Conservation (phyloP, 1,140 invertebrate genomes). For the Hydropsyche tenuis region DNA sequence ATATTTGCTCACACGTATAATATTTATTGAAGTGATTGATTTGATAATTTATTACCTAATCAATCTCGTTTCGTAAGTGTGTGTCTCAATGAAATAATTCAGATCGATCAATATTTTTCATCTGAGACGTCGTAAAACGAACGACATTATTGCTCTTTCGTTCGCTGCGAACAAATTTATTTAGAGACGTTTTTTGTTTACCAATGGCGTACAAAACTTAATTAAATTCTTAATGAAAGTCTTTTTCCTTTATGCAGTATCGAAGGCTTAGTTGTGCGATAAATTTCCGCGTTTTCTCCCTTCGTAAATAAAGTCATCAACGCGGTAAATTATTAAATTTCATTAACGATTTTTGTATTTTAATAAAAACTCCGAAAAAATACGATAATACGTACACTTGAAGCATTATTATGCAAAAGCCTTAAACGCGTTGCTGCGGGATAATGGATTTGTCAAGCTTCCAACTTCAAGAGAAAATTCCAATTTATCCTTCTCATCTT, state of each 20-base stretch:
- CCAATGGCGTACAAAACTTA: background rate
- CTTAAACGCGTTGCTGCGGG: background rate
- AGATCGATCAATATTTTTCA: background rate
- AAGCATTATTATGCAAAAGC: slow-evolving; percentile 19
- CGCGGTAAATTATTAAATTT: background rate
- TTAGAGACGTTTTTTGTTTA: background rate
- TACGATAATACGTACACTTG: too few relatives aligned
- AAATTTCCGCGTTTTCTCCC: background rate
- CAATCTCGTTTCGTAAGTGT: too few relatives aligned
- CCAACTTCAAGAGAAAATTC: slow-evolving; percentile 21
- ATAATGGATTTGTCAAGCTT: slow-evolving; percentile 34
- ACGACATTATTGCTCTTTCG: background rate
- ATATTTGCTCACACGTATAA: too few relatives aligned
- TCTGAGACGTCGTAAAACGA: background rate
- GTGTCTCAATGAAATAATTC: background rate
- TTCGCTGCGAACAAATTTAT: slow-evolving; percentile 1
- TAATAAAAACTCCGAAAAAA: background rate
- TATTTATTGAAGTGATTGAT: too few relatives aligned
- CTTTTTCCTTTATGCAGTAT: slow-evolving; percentile 1
- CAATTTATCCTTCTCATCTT: slow-evolving; percentile 14
- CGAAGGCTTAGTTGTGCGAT: background rate
- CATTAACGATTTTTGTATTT: background rate
- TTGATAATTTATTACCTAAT: too few relatives aligned
- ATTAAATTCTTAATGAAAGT: slow-evolving; percentile 10
- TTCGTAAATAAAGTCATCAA: background rate